These are phyloP conservation scores for Drosophila ustulata DNA, from an alignment of 2,888 invertebrate genomes.

Conservation along the genomic window DNA sequence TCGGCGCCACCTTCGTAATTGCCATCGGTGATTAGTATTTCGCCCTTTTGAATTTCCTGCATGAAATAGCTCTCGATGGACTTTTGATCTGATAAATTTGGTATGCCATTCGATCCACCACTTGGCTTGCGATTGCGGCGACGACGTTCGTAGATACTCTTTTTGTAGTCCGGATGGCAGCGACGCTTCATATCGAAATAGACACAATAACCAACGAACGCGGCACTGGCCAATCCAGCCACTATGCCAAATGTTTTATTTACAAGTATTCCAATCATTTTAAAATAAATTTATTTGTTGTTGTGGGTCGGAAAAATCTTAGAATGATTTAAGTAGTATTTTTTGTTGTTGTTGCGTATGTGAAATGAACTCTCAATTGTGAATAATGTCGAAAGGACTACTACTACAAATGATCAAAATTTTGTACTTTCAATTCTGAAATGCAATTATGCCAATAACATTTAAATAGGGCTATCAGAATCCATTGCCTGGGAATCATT, in stretches of 20 bases:
- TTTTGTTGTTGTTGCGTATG: background rate
- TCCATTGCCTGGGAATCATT: background rate
- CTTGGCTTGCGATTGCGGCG: conserved; percentile 15
- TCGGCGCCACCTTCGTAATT: conserved; percentile 96
- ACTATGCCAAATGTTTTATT: conserved; percentile 88
- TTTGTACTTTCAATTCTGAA: background rate
- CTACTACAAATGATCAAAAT: conserved; percentile 1
- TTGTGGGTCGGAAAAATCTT: conserved; percentile 19
- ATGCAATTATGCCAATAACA: background rate
- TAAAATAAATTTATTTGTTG: conserved; percentile 36
- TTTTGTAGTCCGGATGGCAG: conserved; percentile 96
- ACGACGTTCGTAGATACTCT: conserved; percentile 94
- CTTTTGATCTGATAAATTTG: conserved; percentile 27
- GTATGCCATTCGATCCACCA: background rate
- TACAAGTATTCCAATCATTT: conserved; percentile 47
- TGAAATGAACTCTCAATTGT: background rate
- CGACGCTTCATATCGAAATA: conserved; percentile 98
- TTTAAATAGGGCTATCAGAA: background rate
- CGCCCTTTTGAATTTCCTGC: conserved; percentile 95
- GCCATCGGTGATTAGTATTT: conserved; percentile 93
- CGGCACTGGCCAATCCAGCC: conserved; percentile 93
- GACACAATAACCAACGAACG: conserved; percentile 97
- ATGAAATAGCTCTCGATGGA: conserved; percentile 85
- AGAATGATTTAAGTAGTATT: conserved; percentile 15
- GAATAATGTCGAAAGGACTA: conserved; percentile 6